A percentile compares a stretch with the other conserved stretches of the same genome.
Conservation (phyloP, 2,888 invertebrate species). For the Hyposoter didymator region DNA sequence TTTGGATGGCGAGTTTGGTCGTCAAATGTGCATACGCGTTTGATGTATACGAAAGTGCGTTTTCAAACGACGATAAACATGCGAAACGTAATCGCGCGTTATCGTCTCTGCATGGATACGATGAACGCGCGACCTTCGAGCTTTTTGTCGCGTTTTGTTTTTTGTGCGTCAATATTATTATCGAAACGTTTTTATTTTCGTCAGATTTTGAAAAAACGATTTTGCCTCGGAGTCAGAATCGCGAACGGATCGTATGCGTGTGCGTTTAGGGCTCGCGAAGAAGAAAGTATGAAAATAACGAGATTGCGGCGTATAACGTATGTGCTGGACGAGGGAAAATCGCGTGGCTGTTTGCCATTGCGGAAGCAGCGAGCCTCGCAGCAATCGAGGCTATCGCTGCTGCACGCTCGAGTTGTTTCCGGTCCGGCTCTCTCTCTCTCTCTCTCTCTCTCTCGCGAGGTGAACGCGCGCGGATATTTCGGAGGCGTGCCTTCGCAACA, state of each 20-base stretch:
- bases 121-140: neutral
- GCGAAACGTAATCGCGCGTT: neutral
- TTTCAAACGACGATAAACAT: neutral
- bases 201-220: neutral
- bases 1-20: neutral
- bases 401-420: constrained; percentile 67
- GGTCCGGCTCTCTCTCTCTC: constrained; percentile 42
- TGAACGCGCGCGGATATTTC: constrained; percentile 62
- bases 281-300: constrained; percentile 17
- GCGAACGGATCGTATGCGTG: neutral
- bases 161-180: neutral
- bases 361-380: constrained; percentile 63
- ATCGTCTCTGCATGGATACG: neutral
- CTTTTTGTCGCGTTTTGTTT: neutral
- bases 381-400: constrained; percentile 67
- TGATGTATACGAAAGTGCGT: neutral
- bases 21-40: neutral
- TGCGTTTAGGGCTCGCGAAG: neutral
- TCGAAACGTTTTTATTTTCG: neutral
- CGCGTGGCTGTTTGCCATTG: constrained; percentile 67
- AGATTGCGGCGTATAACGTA: constrained; percentile 50
- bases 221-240: no score
- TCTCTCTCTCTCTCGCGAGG: constrained; percentile 30
- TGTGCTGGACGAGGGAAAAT: constrained; percentile 58
- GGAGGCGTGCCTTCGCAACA: constrained; percentile 73